A percentile compares a stretch with the other conserved stretches of the same genome.
phyloP scores from a whole-genome alignment of 1,140 invertebrate genomes.

The Chironomus striatipennis region DNA sequence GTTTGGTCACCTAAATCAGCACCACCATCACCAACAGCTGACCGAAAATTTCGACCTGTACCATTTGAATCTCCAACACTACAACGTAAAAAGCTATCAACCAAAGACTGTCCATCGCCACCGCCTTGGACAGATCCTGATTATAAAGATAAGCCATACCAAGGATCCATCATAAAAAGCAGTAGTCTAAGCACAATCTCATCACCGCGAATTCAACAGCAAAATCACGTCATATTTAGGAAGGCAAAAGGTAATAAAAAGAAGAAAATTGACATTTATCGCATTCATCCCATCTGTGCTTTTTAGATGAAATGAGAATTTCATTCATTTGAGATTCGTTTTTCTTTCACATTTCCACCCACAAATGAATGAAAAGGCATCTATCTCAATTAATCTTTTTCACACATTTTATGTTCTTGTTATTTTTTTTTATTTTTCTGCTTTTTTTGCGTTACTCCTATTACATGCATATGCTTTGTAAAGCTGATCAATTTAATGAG shows the following conservation, averaged over 20 bases:
- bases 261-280: background rate
- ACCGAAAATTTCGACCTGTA: slow-evolving; percentile 67
- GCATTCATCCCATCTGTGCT: background rate
- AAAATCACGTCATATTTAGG: background rate
- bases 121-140: slow-evolving; percentile 25
- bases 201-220: background rate
- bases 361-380: background rate
- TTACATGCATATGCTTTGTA: background rate
- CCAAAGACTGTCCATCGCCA: slow-evolving; percentile 25
- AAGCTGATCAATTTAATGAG: slow-evolving; percentile 22
- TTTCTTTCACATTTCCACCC: background rate
- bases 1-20: slow-evolving; percentile 66
- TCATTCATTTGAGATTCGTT: slow-evolving; percentile 4
- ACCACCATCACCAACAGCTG: slow-evolving; percentile 50
- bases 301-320: background rate
- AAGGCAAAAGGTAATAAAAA: slow-evolving; percentile 4
- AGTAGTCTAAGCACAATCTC: background rate
- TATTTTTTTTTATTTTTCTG: no score
- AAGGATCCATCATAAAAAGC: background rate
- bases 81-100: slow-evolving; percentile 41
- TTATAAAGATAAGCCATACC: slow-evolving; percentile 1
- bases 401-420: background rate
- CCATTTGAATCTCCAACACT: slow-evolving; percentile 64
- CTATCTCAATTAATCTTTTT: slow-evolving; percentile 11
- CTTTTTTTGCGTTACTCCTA: background rate